A percentile compares a stretch with the other conserved stretches of the same genome.
These are phyloP conservation scores for Zaprionus tsacasi DNA, from an alignment of 1,140 invertebrate species.

Conservation along the genomic window DNA sequence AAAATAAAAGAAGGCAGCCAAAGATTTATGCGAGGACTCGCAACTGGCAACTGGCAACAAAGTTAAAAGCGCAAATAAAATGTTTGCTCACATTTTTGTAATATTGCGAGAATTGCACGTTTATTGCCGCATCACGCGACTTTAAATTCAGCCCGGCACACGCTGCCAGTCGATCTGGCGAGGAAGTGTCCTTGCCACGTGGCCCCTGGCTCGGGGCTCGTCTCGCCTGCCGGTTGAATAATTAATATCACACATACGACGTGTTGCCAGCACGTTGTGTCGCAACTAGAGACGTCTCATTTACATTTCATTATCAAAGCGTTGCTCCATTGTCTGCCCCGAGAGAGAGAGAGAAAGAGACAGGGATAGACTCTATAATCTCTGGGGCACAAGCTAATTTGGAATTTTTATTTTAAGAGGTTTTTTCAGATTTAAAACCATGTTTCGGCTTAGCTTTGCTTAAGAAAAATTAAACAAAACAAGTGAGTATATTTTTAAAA, in stretches of 20 bases:
- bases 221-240: slow-evolving; percentile 54
- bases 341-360: too few relatives aligned
- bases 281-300: slow-evolving; percentile 44
- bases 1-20: slow-evolving; percentile 36
- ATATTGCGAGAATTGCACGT: slow-evolving; percentile 73
- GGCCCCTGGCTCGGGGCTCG: too few relatives aligned
- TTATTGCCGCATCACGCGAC: slow-evolving; percentile 65
- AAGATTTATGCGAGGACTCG: slow-evolving; percentile 50
- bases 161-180: slow-evolving; percentile 1
- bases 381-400: not conserved
- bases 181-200: slow-evolving; percentile 14
- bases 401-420: not conserved
- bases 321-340: not conserved
- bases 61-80: slow-evolving; percentile 76
- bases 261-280: slow-evolving; percentile 57
- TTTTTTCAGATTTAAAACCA: too few relatives aligned
- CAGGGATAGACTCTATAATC: too few relatives aligned
- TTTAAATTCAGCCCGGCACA: slow-evolving; percentile 50
- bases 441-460: too few relatives aligned
- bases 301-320: slow-evolving; percentile 68
- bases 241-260: slow-evolving; percentile 80
- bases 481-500: too few relatives aligned
- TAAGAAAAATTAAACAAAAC: too few relatives aligned
- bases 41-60: slow-evolving; percentile 52
- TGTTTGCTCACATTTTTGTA: slow-evolving; percentile 81